Evolutionary conservation across 2,888 invertebrate species (phyloP).

Genomic region (Pegoplata infirma): DNA sequence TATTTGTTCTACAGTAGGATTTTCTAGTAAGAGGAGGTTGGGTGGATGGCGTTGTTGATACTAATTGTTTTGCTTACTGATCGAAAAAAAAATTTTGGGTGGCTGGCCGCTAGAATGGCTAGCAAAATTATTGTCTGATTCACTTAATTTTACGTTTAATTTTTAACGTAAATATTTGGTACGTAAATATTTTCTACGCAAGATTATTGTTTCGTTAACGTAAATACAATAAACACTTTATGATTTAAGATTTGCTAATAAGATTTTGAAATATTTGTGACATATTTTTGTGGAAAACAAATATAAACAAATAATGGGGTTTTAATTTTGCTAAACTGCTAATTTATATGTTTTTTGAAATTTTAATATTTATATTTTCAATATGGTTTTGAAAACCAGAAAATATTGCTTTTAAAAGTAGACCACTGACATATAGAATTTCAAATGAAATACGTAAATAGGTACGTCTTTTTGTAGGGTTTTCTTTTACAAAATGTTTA

Average conservation of each 20-base stretch:
- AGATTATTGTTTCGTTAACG: neutral
- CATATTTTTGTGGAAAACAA: neutral
- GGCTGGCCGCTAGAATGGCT: neutral
- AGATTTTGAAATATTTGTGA: neutral
- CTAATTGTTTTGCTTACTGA: neutral
- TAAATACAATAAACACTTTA: conserved; percentile 36
- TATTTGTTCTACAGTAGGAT: conserved; percentile 26
- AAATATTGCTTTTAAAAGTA: too few relatives aligned
- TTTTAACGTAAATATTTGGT: conserved; percentile 47
- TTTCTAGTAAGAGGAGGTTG: neutral
- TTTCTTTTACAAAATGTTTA: too few relatives aligned
- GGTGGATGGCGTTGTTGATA: neutral
- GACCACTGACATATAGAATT: too few relatives aligned
- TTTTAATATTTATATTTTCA: too few relatives aligned
- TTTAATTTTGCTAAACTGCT: neutral
- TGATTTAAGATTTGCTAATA: neutral
- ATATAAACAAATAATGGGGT: neutral
- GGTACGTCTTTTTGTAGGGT: too few relatives aligned
- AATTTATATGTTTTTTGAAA: neutral
- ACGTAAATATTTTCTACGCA: conserved; percentile 40
- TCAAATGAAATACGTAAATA: too few relatives aligned
- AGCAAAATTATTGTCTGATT: conserved; percentile 38
- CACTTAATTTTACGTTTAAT: conserved; percentile 24
- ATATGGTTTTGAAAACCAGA: too few relatives aligned
- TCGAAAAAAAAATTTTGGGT: neutral